Conservation (phyloP, 1,140 invertebrate species). For the Ooceraea biroi region DNA sequence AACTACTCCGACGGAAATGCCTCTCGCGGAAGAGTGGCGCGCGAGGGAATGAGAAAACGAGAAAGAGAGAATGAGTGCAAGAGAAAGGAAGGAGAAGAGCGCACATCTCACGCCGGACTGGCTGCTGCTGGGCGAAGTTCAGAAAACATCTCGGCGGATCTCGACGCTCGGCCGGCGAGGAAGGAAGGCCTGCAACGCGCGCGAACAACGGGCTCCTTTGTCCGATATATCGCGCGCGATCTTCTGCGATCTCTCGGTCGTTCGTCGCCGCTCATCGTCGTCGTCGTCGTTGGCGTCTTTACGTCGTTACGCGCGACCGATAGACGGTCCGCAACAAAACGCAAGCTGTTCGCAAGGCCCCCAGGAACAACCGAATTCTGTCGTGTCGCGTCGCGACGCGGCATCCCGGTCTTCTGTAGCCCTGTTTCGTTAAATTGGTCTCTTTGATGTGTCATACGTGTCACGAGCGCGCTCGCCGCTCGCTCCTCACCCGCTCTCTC, state of each 20-base stretch:
- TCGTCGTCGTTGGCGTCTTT: constrained; percentile 26
- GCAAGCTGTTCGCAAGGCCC: constrained; percentile 34
- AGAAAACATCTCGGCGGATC: constrained; percentile 57
- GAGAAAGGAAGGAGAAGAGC: neutral
- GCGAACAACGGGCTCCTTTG: constrained; percentile 58
- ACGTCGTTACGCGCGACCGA: constrained; percentile 39
- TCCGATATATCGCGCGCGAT: constrained; percentile 61
- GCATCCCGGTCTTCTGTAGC: constrained; percentile 2
- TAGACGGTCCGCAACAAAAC: constrained; percentile 30
- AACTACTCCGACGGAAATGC: constrained; percentile 56
- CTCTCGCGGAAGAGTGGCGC: constrained; percentile 37
- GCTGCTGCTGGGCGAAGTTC: constrained; percentile 50
- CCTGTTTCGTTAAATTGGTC: constrained; percentile 56
- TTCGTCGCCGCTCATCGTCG: constrained; percentile 12
- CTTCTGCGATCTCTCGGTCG: constrained; percentile 53
- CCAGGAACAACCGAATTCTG: constrained; percentile 51
- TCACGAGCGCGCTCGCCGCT: constrained; percentile 21
- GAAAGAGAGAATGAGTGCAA: neutral
- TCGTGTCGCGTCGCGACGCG: constrained; percentile 23
- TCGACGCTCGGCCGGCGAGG: constrained; percentile 28
- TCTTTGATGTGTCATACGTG: constrained; percentile 62
- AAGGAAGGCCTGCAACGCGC: constrained; percentile 45
- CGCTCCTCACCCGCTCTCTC: neutral
- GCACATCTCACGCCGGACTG: constrained; percentile 25
- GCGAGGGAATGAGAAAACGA: neutral